phyloP scores from a whole-genome alignment of 2,888 invertebrate species.

The Stenoptilia bipunctidactyla region DNA sequence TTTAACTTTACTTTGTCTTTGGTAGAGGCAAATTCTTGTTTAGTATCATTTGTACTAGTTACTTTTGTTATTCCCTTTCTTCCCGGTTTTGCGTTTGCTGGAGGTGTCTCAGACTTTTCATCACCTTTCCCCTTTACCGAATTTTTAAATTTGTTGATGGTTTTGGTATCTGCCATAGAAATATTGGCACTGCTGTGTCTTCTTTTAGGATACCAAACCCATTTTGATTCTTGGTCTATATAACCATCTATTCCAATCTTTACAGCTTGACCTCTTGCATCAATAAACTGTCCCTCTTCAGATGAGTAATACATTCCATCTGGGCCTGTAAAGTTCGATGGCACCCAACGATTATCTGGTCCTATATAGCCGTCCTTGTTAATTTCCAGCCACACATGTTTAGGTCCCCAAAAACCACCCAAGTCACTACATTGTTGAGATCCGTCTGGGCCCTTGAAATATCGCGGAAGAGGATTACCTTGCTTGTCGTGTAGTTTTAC shows the following conservation, averaged over 20 bases:
- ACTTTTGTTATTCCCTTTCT: no score
- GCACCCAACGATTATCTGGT: constrained; percentile 54
- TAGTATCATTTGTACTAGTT: no score
- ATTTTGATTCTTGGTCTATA: constrained; percentile 48
- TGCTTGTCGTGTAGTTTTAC: constrained; percentile 49
- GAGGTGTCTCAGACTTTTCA: neutral
- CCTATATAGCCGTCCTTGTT: constrained; percentile 60
- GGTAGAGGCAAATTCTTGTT: no score
- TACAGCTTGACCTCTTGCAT: constrained; percentile 27
- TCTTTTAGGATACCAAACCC: constrained; percentile 41
- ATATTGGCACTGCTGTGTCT: constrained; percentile 10
- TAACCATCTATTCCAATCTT: constrained; percentile 57
- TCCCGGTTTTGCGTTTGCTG: neutral
- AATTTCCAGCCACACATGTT: constrained; percentile 46
- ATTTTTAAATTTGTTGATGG: constrained; percentile 13
- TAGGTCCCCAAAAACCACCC: constrained; percentile 54
- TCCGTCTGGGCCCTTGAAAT: constrained; percentile 54
- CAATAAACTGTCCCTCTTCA: constrained; percentile 49
- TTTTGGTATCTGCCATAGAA: neutral
- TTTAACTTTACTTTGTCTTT: neutral
- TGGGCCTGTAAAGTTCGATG: constrained; percentile 50
- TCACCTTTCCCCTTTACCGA: constrained; percentile 18
- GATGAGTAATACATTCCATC: constrained; percentile 51
- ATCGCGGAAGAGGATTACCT: constrained; percentile 52
- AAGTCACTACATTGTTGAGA: constrained; percentile 55